Base-by-base conservation (phyloP, 1,140 invertebrate genomes). In the Bombus impatiens region DNA sequence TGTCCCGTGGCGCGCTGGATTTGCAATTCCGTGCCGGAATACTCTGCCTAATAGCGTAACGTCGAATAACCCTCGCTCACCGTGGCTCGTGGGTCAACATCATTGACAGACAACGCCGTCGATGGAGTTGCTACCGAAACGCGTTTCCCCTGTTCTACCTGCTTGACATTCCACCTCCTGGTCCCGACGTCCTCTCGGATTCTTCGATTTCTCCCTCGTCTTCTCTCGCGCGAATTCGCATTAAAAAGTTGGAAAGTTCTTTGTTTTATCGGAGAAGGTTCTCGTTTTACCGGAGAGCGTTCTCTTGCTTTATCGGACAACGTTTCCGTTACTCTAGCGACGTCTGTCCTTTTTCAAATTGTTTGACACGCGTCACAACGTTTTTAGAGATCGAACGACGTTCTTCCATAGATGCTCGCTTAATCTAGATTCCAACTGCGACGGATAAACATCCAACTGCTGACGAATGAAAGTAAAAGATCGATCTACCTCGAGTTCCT, bases 101-200 rank as follows among this genome's bases (percentile, higher is more conserved):
- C 80, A 57, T 70, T 10, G 80, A 82, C 72, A 53, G 79, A 67
- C 59, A 53, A 75, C 71, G 40, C 42, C 57, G 42, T 86, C 72
- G 83, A 80, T 74, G 35, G 74, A 82, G 72, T 86, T 53, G 72
- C 77, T 42, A 70, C 25, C 62, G 62, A 47, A 71, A 76, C n/a
- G 70, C 40, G n/a, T 44, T 44, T 2, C n/a, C 0, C 12, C 68
- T 62, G 42, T 75, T 25, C 44, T 4, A 2, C 32, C 32, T 8
- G 18, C 28, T 3, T 0, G 10, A 28, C 25, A 4, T 62, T 35
- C n/a, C 59, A 32, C 22, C 28, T 6, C 1, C 28, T 10, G 28
- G 15, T n/a, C 8, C 25, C 25, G 18, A 12, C n/a, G 8, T 44
- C 9, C 62, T 47, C n/a, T 9, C 22, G 0, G 13, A 47, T n/a